Evolutionary conservation across 1,140 invertebrate genomes (phyloP).

Genomic region (Dreissena rostriformis): DNA sequence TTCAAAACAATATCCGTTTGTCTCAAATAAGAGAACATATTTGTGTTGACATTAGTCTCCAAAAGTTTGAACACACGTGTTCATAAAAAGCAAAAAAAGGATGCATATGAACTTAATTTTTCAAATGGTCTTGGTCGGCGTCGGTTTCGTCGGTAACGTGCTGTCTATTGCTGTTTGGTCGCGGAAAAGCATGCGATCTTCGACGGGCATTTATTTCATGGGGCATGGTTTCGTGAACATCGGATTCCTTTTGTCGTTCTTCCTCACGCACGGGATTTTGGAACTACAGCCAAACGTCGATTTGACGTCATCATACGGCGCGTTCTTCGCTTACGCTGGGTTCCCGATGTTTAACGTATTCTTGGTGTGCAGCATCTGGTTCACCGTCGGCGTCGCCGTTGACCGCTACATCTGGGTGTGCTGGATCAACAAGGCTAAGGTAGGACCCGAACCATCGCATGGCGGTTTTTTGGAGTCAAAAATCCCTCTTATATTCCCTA

Average conservation of each 20-base stretch:
- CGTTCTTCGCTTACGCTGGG: slow-evolving; percentile 71
- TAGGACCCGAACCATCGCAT: no score
- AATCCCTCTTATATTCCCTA: no score
- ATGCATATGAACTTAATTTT: slow-evolving; percentile 50
- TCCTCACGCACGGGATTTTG: slow-evolving; percentile 63
- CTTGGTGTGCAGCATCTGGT: slow-evolving; percentile 71
- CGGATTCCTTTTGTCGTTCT: slow-evolving; percentile 67
- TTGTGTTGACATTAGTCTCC: no score
- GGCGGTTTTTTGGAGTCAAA: no score
- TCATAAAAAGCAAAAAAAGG: no score
- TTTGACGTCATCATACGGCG: slow-evolving; percentile 56
- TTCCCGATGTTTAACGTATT: slow-evolving; percentile 69
- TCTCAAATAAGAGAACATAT: no score
- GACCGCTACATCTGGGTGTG: slow-evolving; percentile 75
- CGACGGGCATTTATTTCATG: slow-evolving; percentile 71
- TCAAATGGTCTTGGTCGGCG: slow-evolving; percentile 65
- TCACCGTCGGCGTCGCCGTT: slow-evolving; percentile 71
- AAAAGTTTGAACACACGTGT: no score
- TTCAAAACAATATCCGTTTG: no score
- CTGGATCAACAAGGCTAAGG: slow-evolving; percentile 71
- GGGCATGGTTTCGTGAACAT: slow-evolving; percentile 68
- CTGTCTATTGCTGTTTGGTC: slow-evolving; percentile 68
- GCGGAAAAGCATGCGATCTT: slow-evolving; percentile 62
- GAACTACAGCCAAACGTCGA: slow-evolving; percentile 60
- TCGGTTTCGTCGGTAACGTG: slow-evolving; percentile 69